A percentile compares a stretch with the other conserved stretches of the same genome.
These are phyloP conservation scores for Ranitomeya imitator DNA, from an alignment of 2,113 vertebrate species.

Conservation along the genomic window DNA sequence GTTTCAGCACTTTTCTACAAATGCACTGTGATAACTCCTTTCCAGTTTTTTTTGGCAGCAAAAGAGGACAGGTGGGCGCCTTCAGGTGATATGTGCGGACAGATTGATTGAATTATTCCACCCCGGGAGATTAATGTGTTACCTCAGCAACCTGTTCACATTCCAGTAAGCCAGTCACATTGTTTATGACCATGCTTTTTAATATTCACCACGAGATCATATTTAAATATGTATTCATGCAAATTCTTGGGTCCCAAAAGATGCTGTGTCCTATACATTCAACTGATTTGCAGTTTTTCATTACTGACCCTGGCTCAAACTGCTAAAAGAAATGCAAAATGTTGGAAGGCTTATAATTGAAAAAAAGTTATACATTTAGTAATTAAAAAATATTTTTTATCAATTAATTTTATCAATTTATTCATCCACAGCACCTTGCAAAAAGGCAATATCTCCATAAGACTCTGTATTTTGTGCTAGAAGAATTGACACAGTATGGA, in stretches of 20 bases:
- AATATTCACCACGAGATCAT: conserved; percentile 14
- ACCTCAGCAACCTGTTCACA: conserved; percentile 59
- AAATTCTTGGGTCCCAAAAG: background rate
- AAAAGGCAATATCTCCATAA: too few relatives aligned
- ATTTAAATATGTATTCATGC: conserved; percentile 33
- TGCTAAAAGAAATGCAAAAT: background rate
- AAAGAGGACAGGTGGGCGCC: conserved; percentile 56
- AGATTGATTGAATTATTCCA: conserved; percentile 59
- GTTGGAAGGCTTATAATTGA: background rate
- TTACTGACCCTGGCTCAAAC: background rate
- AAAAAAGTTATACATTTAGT: background rate
- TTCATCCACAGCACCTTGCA: too few relatives aligned
- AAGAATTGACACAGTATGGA: too few relatives aligned
- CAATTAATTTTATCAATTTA: too few relatives aligned
- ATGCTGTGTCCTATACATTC: conserved; percentile 1
- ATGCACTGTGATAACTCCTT: conserved; percentile 53
- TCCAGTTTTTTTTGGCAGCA: conserved; percentile 56
- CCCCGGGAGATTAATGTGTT: conserved; percentile 58
- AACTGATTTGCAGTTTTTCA: background rate
- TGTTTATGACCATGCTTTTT: conserved; percentile 20
- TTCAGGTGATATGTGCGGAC: conserved; percentile 56
- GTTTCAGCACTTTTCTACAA: conserved; percentile 58
- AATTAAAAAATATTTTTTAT: background rate
- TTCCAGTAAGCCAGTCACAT: conserved; percentile 49
- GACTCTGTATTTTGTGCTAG: too few relatives aligned